Evolutionary conservation across 2,888 invertebrate genomes (phyloP).

Genomic region (Azorinus chamasolen): DNA sequence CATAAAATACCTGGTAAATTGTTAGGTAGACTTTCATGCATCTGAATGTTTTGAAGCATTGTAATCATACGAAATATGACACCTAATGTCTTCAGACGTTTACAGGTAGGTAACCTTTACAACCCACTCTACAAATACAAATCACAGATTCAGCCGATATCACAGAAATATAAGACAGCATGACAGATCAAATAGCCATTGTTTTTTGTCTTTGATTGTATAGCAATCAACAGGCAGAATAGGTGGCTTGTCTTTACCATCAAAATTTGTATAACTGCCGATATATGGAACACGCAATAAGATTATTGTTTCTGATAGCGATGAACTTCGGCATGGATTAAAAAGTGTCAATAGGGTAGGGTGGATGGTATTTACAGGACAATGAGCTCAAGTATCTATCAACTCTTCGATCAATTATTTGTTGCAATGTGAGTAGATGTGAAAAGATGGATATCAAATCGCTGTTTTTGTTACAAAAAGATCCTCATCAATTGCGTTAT

Average conservation of each 20-base stretch:
- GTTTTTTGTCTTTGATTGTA: background rate
- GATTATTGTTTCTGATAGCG: background rate
- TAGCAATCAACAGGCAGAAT: no score
- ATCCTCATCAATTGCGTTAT: background rate
- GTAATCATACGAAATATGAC: constrained; percentile 28
- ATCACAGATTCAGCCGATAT: constrained; percentile 16
- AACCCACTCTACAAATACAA: background rate
- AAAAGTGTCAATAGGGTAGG: constrained; percentile 51
- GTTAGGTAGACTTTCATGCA: constrained; percentile 6
- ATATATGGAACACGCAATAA: no score
- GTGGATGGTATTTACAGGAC: constrained; percentile 9
- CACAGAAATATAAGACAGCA: constrained; percentile 26
- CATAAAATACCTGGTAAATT: background rate
- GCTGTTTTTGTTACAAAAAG: constrained; percentile 8
- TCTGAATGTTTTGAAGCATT: constrained; percentile 29
- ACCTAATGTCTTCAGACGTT: constrained; percentile 18
- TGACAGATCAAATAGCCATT: constrained; percentile 1
- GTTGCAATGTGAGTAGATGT: constrained; percentile 13
- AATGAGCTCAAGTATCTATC: constrained; percentile 13
- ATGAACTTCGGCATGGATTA: constrained; percentile 45
- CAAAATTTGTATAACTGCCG: no score
- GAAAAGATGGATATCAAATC: constrained; percentile 23
- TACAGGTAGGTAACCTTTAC: background rate
- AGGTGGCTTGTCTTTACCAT: no score
- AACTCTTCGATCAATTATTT: constrained; percentile 19